Percentiles rank a stretch among this genome's conserved stretches.
Conservation (phyloP, 2,888 invertebrate species). For the Pimpla rufipes region DNA sequence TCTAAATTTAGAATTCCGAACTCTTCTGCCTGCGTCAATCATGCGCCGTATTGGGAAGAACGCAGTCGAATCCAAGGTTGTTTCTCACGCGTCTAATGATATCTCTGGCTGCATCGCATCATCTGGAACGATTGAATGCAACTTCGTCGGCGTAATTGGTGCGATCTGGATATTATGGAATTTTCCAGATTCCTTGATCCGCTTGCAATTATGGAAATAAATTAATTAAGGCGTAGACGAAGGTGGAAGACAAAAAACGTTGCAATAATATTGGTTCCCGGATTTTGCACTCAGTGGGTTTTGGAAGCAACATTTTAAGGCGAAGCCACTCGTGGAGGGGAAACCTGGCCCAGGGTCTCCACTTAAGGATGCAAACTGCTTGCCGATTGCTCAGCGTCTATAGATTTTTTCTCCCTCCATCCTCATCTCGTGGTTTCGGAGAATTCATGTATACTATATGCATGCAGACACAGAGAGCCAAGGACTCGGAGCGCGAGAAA, state of each 20-base stretch:
- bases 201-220: conserved; percentile 18
- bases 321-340: background rate
- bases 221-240: background rate
- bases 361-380: conserved; percentile 49
- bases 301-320: background rate
- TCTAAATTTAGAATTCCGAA: conserved; percentile 56
- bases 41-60: conserved; percentile 19
- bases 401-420: conserved; percentile 34
- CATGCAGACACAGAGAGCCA: conserved; percentile 3
- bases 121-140: conserved; percentile 42
- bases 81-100: conserved; percentile 39
- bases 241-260: background rate
- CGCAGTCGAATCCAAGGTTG: background rate
- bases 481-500: conserved; percentile 27
- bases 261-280: background rate
- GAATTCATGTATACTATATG: conserved; percentile 1
- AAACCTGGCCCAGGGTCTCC: conserved; percentile 14
- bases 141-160: conserved; percentile 23
- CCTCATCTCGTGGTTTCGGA: conserved; percentile 35
- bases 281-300: background rate
- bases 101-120: conserved; percentile 27
- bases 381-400: conserved; percentile 37
- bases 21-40: background rate
- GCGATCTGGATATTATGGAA: conserved; percentile 27
- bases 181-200: conserved; percentile 49